phyloP scores from a whole-genome alignment of 1,140 invertebrate genomes.

The Samia ricini region DNA sequence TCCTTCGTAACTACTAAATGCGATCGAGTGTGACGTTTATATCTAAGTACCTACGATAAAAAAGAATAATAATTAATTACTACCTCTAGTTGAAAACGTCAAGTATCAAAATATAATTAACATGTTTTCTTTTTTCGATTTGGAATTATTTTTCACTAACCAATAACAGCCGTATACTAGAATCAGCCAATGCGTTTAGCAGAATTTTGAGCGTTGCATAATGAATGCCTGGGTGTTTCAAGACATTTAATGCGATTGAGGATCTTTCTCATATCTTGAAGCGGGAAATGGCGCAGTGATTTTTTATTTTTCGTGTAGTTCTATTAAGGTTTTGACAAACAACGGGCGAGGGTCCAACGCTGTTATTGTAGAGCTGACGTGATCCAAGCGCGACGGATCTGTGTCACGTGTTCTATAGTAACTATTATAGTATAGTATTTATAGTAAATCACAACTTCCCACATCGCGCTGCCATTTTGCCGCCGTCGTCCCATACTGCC shows the following conservation, averaged over 20 bases:
- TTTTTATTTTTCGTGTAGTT: too few relatives aligned
- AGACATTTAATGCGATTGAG: conserved; percentile 41
- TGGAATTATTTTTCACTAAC: conserved; percentile 67
- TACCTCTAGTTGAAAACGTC: conserved; percentile 72
- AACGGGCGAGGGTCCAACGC: too few relatives aligned
- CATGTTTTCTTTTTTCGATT: conserved; percentile 64
- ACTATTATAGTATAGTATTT: too few relatives aligned
- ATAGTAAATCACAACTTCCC: too few relatives aligned
- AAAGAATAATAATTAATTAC: conserved; percentile 70
- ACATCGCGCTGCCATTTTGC: too few relatives aligned
- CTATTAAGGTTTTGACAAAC: too few relatives aligned
- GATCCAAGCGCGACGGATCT: too few relatives aligned
- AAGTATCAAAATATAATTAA: conserved; percentile 78
- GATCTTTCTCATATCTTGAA: not conserved
- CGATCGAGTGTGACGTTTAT: conserved; percentile 52
- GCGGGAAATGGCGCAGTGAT: not conserved
- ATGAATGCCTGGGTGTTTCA: conserved; percentile 38
- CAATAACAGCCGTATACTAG: conserved; percentile 76
- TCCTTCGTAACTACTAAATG: conserved; percentile 49
- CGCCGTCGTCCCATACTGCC: too few relatives aligned
- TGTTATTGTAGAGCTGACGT: too few relatives aligned
- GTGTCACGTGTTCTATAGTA: too few relatives aligned
- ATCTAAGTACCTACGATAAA: conserved; percentile 61
- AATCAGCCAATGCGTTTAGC: conserved; percentile 72
- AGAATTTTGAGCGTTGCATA: conserved; percentile 58